Base-by-base conservation (phyloP, 1,140 invertebrate genomes). In the Vanessa atalanta region DNA sequence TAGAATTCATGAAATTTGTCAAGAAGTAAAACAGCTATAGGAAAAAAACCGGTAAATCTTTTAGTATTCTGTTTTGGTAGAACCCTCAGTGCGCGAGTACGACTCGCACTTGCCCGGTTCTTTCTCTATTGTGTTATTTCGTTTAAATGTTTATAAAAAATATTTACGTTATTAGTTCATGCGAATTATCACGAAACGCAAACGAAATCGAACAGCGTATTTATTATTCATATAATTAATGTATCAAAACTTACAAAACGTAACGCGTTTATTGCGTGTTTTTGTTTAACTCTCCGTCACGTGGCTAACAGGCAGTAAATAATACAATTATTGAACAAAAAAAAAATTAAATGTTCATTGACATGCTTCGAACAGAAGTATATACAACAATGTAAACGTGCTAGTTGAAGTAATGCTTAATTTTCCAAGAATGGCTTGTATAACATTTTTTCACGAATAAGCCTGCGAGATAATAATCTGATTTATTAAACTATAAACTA, bases 401-500 rank as follows among this genome's bases (percentile, higher is more conserved):
- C 11, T 15, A 43, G 11, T 48, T 16, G 43, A 26, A 20, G 48
- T 48, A 48, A 48, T n/a, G 37, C 47, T 26, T 23, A 47, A 57
- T 61, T 71, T 71, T 71, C 61, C 37, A 16, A 51, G 61, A 53
- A 64, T 50, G 37, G n/a, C n/a, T 50, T 61, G 47, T 70, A 50
- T 31, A 70, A 63, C 47, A 70, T 70, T 63, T 70, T 70, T 48
- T 70, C 69, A 70, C 60, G 69, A 47, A 65, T 65, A 63, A 69
- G 16, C 67, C 47, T 16, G 55, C 37, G 23, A n/a, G 69, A 71
- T 71, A 64, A n/a, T 64, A 23, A 71, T 71, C 69, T 71, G 47
- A 64, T 64, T 71, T 71, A 71, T 71, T 37, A 63, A 13, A 13
- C 23, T 51, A 71, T n/a, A 71, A 71, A 71, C n/a, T 71, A 71